phyloP scores from a whole-genome alignment of 37 sponge, comb jelly and placozoan genomes.

The Eunapius fragilis region DNA sequence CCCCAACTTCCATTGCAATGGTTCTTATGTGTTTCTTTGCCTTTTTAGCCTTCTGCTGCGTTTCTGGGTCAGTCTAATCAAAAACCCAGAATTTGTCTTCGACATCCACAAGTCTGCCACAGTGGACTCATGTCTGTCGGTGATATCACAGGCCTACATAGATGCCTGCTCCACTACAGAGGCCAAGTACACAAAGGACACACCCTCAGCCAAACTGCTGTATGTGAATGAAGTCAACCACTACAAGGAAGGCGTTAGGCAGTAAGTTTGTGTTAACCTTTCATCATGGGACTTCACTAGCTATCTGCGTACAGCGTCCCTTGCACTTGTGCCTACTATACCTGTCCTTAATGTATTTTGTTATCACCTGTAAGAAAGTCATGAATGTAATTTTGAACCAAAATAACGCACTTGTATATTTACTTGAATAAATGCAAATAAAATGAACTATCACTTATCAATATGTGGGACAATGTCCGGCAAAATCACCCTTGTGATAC shows the following conservation, averaged over 20 bases:
- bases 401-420: no score
- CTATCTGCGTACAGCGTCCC: no score
- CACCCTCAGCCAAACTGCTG: constrained; percentile 89
- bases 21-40: neutral
- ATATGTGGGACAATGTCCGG: no score
- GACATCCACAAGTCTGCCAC: constrained; percentile 93
- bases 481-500: no score
- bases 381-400: no score
- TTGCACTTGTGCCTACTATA: no score
- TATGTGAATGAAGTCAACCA: constrained; percentile 94
- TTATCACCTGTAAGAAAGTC: no score
- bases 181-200: constrained; percentile 79
- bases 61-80: constrained; percentile 98
- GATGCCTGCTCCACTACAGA: constrained; percentile 82
- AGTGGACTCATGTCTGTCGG: constrained; percentile 89
- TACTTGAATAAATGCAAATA: no score
- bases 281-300: no score
- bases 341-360: no score
- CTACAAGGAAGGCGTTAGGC: constrained; percentile 80
- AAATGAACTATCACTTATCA: no score
- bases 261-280: constrained; percentile 69
- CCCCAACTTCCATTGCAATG: neutral
- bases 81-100: constrained; percentile 97
- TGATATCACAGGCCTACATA: constrained; percentile 88
- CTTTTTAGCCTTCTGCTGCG: constrained; percentile 33